Evolutionary conservation across 2,888 invertebrate species (phyloP).

Genomic region (Rhamnusium bicolor): DNA sequence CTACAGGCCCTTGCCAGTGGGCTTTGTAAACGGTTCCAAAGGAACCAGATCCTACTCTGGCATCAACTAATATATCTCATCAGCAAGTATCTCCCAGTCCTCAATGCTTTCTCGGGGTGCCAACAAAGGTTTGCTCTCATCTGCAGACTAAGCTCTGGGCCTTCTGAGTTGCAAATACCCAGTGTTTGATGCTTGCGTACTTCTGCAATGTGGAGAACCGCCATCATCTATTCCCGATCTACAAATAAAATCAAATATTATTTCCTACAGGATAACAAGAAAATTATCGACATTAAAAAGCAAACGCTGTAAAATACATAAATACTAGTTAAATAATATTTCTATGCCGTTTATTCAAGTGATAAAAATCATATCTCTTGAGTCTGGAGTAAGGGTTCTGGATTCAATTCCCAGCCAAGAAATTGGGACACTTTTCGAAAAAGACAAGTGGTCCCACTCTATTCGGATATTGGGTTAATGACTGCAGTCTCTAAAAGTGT

Average conservation of each 20-base stretch:
- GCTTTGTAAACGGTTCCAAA: conserved; percentile 99
- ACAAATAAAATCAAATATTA: not conserved
- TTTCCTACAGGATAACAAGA: too few relatives aligned
- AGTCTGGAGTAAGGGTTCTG: too few relatives aligned
- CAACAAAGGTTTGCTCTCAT: conserved; percentile 90
- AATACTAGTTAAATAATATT: too few relatives aligned
- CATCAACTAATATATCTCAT: conserved; percentile 93
- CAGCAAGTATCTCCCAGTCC: conserved; percentile 98
- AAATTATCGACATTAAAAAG: too few relatives aligned
- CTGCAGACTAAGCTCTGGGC: conserved; percentile 92
- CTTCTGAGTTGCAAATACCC: conserved; percentile 88
- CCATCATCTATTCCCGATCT: conserved; percentile 52
- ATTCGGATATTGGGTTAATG: too few relatives aligned
- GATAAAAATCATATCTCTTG: too few relatives aligned
- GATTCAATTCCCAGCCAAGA: too few relatives aligned
- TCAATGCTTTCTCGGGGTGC: conserved; percentile 94
- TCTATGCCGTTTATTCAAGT: too few relatives aligned
- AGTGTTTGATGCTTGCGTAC: conserved; percentile 89
- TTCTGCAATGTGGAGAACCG: conserved; percentile 62
- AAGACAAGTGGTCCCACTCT: too few relatives aligned
- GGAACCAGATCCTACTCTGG: conserved; percentile 92
- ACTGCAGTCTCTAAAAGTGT: too few relatives aligned
- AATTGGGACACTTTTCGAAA: too few relatives aligned
- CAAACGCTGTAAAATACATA: too few relatives aligned
- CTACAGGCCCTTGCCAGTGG: conserved; percentile 98